phyloP scores from a whole-genome alignment of 2,113 vertebrate genomes.

The Aleadryas rufinucha region DNA sequence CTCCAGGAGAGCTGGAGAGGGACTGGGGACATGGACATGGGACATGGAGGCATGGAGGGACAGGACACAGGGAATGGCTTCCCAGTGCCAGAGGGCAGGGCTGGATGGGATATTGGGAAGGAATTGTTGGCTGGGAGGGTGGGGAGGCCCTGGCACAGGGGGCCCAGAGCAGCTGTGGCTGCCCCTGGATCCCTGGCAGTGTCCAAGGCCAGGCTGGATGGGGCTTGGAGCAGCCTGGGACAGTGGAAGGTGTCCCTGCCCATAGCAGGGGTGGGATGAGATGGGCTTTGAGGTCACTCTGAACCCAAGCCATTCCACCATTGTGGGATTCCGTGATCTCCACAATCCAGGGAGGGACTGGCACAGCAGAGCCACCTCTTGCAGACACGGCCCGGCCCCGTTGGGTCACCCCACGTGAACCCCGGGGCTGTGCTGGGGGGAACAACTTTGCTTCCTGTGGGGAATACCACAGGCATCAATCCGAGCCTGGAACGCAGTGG shows the following conservation, averaged over 20 bases:
- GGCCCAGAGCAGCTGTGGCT: background rate
- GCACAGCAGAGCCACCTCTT: background rate
- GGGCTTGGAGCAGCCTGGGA: background rate
- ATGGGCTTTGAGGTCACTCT: background rate
- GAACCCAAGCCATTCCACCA: too few relatives aligned
- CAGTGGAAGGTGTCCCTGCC: background rate
- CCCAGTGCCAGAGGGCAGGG: background rate
- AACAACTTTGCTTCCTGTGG: background rate
- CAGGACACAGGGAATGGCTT: background rate
- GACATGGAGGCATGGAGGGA: background rate
- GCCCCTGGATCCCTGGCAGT: background rate
- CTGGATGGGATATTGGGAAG: background rate
- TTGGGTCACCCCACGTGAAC: background rate
- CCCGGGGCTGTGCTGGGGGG: accelerated
- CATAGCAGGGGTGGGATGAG: accelerated
- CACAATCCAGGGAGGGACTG: background rate
- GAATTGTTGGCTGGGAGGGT: background rate
- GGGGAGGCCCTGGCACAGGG: background rate
- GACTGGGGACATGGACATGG: background rate
- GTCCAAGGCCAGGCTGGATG: accelerated
- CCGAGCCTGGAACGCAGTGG: background rate
- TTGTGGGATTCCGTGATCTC: background rate
- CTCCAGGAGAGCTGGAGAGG: background rate
- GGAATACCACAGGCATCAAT: background rate
- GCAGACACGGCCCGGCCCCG: background rate